phyloP scores from a whole-genome alignment of 2,888 invertebrate species.

The Scaptomyza parva region DNA sequence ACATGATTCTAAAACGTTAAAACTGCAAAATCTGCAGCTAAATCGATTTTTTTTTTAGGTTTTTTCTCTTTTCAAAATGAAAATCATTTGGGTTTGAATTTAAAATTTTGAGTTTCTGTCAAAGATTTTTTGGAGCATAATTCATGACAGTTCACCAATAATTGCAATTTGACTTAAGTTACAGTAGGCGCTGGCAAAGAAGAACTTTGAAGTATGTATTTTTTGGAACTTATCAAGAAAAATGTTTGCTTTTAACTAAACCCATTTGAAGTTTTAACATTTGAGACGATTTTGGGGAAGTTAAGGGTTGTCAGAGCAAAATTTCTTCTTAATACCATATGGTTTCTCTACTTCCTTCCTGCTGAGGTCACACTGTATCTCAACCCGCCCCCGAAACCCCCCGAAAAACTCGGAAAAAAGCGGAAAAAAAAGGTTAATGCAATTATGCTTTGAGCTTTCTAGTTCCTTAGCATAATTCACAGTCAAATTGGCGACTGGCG shows the following conservation, averaged over 20 bases:
- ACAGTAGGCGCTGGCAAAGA: background rate
- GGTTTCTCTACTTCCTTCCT: too few species aligned
- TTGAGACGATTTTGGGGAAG: too few species aligned
- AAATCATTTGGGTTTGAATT: background rate
- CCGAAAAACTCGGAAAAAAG: background rate
- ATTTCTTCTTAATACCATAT: too few species aligned
- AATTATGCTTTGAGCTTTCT: slow-evolving; percentile 9
- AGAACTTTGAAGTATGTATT: background rate
- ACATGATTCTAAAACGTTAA: slow-evolving; percentile 19
- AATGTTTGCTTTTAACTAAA: too few species aligned
- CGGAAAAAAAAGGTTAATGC: background rate
- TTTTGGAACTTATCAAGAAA: too few species aligned
- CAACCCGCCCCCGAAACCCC: too few species aligned
- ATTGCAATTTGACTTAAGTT: background rate
- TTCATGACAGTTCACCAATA: background rate
- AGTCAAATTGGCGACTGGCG: slow-evolving; percentile 8
- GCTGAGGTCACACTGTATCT: background rate
- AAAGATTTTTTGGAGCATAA: slow-evolving; percentile 14
- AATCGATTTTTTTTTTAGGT: background rate
- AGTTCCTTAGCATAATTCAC: slow-evolving; percentile 5
- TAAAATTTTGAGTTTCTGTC: background rate
- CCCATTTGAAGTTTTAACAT: too few species aligned
- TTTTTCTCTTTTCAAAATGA: background rate
- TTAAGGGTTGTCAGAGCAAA: too few species aligned
- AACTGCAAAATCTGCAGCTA: slow-evolving; percentile 5